Percentiles rank a stretch among this genome's conserved stretches.
These are phyloP conservation scores for Nematostella vectensis DNA, from an alignment of 92 coral and sea anemone species.

Conservation along the genomic window DNA sequence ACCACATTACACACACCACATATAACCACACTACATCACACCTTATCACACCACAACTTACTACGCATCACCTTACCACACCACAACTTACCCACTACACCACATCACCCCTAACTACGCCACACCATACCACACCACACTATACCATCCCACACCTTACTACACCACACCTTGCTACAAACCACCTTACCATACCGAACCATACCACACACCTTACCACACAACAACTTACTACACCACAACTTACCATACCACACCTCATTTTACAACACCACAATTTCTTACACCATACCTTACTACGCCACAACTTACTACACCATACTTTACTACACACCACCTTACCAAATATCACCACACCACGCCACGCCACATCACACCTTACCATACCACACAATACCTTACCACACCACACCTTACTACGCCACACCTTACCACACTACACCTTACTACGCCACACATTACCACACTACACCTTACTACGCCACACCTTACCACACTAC, in stretches of 20 bases:
- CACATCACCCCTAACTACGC: conserved; percentile 1
- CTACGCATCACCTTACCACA: conserved; percentile 4
- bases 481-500: conserved; percentile 5
- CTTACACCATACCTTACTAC: conserved; percentile 4
- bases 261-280: conserved; percentile 6
- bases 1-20: conserved; percentile 1
- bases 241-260: background rate
- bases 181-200: conserved; percentile 2
- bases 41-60: conserved; percentile 6
- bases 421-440: conserved; percentile 7
- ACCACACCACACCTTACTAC: conserved; percentile 6
- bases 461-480: conserved; percentile 7
- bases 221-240: background rate
- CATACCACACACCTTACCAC: conserved; percentile 2
- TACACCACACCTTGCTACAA: background rate
- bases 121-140: conserved; percentile 7
- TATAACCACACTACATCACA: background rate
- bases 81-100: background rate
- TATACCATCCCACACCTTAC: conserved; percentile 5
- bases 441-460: conserved; percentile 1
- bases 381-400: conserved; percentile 7
- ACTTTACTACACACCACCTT: background rate
- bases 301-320: conserved; percentile 3
- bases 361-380: background rate
- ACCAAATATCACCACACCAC: background rate